These are phyloP conservation scores for Labia minor DNA, from an alignment of 2,888 invertebrate genomes.

Conservation along the genomic window DNA sequence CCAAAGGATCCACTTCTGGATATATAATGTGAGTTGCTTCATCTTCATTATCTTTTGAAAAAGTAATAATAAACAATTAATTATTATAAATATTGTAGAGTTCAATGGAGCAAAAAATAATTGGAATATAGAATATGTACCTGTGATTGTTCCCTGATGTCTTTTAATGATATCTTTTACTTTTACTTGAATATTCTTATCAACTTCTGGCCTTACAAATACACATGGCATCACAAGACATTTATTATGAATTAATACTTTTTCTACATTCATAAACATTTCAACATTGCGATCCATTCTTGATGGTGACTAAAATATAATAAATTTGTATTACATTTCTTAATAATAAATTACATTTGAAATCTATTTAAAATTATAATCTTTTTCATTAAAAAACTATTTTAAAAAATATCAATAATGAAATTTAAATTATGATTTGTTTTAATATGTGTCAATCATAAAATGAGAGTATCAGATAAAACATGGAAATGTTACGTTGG, in stretches of 20 bases:
- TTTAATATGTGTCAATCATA: no score
- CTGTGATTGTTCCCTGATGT: conserved; percentile 67
- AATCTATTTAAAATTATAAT: no score
- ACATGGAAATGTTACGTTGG: conserved; percentile 99
- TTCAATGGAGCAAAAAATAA: not conserved
- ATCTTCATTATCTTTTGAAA: conserved; percentile 73
- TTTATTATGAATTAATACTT: conserved; percentile 70
- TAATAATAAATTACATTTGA: no score
- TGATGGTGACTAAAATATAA: conserved; percentile 63
- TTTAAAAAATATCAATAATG: no score
- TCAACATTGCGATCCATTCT: conserved; percentile 86
- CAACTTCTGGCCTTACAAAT: conserved; percentile 74
- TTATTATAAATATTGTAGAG: not conserved
- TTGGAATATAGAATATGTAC: conserved; percentile 33
- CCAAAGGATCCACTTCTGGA: conserved; percentile 70
- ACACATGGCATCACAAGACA: conserved; percentile 67
- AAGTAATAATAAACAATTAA: conserved; percentile 30
- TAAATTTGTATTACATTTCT: not conserved
- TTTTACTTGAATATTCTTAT: conserved; percentile 64
- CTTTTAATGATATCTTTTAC: conserved; percentile 80
- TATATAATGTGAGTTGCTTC: conserved; percentile 88
- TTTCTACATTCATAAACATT: conserved; percentile 83
- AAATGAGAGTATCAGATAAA: conserved; percentile 93
- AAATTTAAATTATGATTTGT: no score
- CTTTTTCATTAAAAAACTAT: no score